Evolutionary conservation across 2,888 invertebrate species (phyloP), one percentile per base, ranked within the genome.

Genomic region (Lydus trimaculatus): DNA sequence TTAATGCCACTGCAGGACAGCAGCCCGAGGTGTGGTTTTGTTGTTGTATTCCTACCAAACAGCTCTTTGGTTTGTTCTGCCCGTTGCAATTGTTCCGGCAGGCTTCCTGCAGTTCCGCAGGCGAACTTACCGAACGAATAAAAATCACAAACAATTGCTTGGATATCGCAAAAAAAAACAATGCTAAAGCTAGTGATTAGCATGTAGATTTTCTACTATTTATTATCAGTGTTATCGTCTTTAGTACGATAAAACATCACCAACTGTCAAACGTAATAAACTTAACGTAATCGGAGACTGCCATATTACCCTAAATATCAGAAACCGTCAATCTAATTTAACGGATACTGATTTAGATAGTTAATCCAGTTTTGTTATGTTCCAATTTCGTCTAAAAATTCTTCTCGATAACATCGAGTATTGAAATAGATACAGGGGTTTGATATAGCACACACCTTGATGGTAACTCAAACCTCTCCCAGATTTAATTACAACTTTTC

Each of bases 1-100:
- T 83, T 82, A 83, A 83, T 82, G 82, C 81, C 78, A 74, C 78
- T 79, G 79, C 81, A 79, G 79, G 78, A 79, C 80, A 78, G 78
- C 78, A 77, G 78, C 77, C 77, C 75, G 75, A 73, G 79, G 75
- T 77, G 78, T 72, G 72, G 75, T 72, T 72, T 74, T 72, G 72
- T 52, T 72, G 70, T 72, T 66, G 70, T 69, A 33, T 61, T 64
- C 59, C 62, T 67, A 59, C 64, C 63, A 43, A 31, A 43, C 20
- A 70, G 20, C n/a, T 60, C 36, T 72, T 69, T 73, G 75, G 76
- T 76, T 75, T 78, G 74, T 76, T 75, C 67, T 72, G 69, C 71
- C 73, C 73, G 66, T 71, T 72, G 76, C 76, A 78, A 79, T 79
- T 79, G 79, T 78, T 78, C 71, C 76, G 72, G 70, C 75, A 74